Base-by-base conservation (phyloP, 2,113 vertebrate genomes). In the Oriolus oriolus region DNA sequence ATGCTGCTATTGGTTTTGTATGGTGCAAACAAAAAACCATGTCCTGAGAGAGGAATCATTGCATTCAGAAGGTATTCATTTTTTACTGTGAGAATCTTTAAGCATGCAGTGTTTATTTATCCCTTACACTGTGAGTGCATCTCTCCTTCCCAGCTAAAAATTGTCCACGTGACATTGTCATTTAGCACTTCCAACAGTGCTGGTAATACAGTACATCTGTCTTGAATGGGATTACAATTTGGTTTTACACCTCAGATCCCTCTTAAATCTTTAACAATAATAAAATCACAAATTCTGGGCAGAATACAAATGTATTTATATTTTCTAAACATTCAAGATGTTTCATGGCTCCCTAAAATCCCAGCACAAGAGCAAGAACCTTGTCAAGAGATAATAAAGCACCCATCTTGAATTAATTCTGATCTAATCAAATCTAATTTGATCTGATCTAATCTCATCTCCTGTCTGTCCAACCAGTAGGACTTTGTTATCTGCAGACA, bases 251-350 rank as follows among this genome's bases (percentile, higher is more conserved):
- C 76, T 96, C 69, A 44, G n/a, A 84, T 60, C 88, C 41, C 64
- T 97, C 74, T 96, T 92, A 94, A 61, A 91, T 90, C 52, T 96
- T 94, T 96, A 95, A 91, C 60, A 94, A 53, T 93, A 96, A 92
- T 75, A 91, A 94, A 95, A 93, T 91, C 44, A 50, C 71, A 83
- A 96, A 93, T 70, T 90, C 74, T 91, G 71, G 54, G 49, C 75
- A 79, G 81, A 94, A 96, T 91, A 39, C 41, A 94, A 89, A 94
- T 63, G 33, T n/a, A 64, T 64, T 60, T 95, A 24, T 92, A 22
- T 45, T 92, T 96, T 75, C 45, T 69, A 78, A 85, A 41, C 44
- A 21, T 64, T 61, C 4, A 26, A 44, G 42, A 49, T 92, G 22
- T 66, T 91, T 92, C 56, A 61, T 52, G 53, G 15, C 42, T 93